A percentile compares a stretch with the other conserved stretches of the same genome.
phyloP scores from a whole-genome alignment of 2,888 invertebrate species.

The Torymus auratus region DNA sequence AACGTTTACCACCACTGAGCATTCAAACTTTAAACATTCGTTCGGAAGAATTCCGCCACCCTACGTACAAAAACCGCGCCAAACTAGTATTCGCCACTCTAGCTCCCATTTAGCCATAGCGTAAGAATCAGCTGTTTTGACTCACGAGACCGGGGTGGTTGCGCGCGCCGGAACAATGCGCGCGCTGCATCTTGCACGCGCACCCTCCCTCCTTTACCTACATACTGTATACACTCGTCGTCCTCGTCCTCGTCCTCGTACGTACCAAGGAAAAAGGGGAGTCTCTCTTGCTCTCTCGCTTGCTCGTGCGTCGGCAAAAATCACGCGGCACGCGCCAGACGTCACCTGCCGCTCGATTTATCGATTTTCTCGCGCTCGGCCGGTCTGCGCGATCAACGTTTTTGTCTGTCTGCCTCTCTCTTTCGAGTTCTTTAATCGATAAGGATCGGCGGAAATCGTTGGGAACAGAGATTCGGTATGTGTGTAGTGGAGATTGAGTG shows the following conservation, averaged over 20 bases:
- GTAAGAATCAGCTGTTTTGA: conserved; percentile 47
- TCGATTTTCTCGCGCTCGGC: conserved; percentile 65
- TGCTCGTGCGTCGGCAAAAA: conserved; percentile 59
- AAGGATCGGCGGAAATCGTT: conserved; percentile 1
- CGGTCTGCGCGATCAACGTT: conserved; percentile 15
- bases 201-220: neutral
- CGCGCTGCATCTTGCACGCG: conserved; percentile 30
- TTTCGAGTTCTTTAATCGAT: conserved; percentile 11
- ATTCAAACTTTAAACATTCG: neutral
- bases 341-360: conserved; percentile 72
- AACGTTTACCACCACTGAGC: too few relatives aligned
- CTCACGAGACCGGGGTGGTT: neutral
- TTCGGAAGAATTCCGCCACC: neutral
- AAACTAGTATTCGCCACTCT: neutral
- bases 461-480: neutral
- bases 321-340: conserved; percentile 72
- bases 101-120: neutral
- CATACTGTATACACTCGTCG: neutral
- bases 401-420: neutral
- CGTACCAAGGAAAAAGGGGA: neutral
- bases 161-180: conserved; percentile 25
- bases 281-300: neutral
- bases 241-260: neutral
- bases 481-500: neutral
- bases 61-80: too few relatives aligned